Evolutionary conservation across 2,797 vertebrate species (phyloP), one percentile per base, ranked within the genome.

Genomic region (Silurus lanzhouensis): DNA sequence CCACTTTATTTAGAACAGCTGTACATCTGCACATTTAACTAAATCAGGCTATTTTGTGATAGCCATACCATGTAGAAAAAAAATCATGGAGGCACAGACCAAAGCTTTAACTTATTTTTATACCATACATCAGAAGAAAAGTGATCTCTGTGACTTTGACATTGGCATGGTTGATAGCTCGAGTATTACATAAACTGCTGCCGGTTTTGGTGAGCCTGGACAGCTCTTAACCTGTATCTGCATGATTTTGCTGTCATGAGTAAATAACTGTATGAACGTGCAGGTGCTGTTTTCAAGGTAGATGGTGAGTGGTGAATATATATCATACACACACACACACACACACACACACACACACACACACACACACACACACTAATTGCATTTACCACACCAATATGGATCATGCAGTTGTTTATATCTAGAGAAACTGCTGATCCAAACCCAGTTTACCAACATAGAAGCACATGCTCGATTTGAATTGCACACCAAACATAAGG

Each of bases 401-500:
- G 14, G 14, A n/a, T 31, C 85, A 86, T 86, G 67, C 74, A 86
- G 61, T 22, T 25, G 44, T 72, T 15, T 64, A 46, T 48, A 19
- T 25, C 20, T n/a, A 58, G 55, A 67, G 61, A 87, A 84, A 48
- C 4, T 81, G 25, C 61, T 84, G 31, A 55, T 79, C 58, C 61
- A 86, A 44, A 19, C 77, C 68, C n/a, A 61, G 48, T n/a, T 46
- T n/a, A n/a, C 8, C 68, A 87, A 77, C 67, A 84, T 44, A 66
- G 27, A 80, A 72, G 58, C 82, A 27, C 82, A 87, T 68, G 74
- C 77, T 57, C 68, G 58, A 57, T 80, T 38, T 57, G 38, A 67
- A 84, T 84, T 84, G 82, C 82, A 87, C 82, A 84, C 82, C 86
- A 84, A 81, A 77, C 81, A 64, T 46, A 81, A 83, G 57, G 20